Evolutionary conservation across 2,888 invertebrate species (phyloP), one percentile per base, ranked within the genome.

Genomic region (Bembecia ichneumoniformis): DNA sequence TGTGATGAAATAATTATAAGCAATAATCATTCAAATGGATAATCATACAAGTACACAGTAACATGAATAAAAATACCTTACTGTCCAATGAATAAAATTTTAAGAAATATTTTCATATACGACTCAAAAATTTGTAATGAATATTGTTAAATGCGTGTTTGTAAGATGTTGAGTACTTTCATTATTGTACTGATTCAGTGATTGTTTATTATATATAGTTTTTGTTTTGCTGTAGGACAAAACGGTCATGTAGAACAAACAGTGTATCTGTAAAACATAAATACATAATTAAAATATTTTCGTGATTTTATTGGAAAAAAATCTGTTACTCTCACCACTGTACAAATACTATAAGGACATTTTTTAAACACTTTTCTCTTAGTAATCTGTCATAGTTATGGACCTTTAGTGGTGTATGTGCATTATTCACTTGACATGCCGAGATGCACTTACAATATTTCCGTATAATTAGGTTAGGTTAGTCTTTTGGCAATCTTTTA

Each of bases 201-300:
- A 64, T 74, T 70, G 64, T 60, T 56, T 60, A 63, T 62, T 28
- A 28, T 28, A 64, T 28, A 28, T 56, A 56, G 54, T 51, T 67
- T 73, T 78, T 28, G 28, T 28, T 75, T 75, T 71, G 77, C 75
- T 73, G 75, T 80, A 81, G 82, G 71, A 68, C 63, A 69, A 71
- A 66, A 75, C 7, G 28, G 28, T 28, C 65, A 58, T 70, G 74
- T 83, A 82, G 82, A 72, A 69, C 71, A 78, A 79, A 68, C 53
- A 62, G 71, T 78, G 74, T 77, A 79, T 77, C 73, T 74, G 74
- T 76, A 76, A 75, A 74, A 77, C 78, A 70, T 82, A 78, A 81
- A 79, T 78, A 81, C 76, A 70, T 69, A 66, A 68, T 65, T 68
- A 66, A 67, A 61, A 62, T 53, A n/a, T 16, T 15, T 44, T 44